These are phyloP conservation scores for Brachyhypopomus occidentalis DNA, from an alignment of 2,113 vertebrate genomes.

Conservation along the genomic window DNA sequence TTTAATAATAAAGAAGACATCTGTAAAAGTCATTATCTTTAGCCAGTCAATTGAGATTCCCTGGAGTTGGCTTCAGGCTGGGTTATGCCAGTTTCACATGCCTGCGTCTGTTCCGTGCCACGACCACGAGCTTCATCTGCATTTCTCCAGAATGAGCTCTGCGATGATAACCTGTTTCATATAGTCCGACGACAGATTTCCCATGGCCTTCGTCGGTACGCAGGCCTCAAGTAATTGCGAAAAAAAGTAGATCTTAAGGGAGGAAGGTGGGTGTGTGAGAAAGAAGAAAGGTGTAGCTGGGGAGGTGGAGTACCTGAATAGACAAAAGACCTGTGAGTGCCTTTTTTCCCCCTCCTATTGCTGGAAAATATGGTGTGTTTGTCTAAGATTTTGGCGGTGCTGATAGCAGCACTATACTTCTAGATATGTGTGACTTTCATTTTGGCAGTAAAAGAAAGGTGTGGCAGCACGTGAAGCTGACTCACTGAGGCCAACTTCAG, in stretches of 20 bases:
- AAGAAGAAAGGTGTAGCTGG: not conserved
- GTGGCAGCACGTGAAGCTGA: no score
- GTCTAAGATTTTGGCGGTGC: not conserved
- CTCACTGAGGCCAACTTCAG: no score
- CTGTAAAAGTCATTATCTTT: not conserved
- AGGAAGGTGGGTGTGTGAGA: not conserved
- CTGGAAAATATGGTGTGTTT: not conserved
- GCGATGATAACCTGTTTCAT: not conserved
- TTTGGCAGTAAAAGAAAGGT: not conserved
- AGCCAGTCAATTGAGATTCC: not conserved
- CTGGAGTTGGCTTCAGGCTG: no score
- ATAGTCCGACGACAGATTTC: not conserved
- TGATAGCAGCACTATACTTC: not conserved
- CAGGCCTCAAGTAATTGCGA: not conserved
- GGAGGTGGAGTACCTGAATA: constrained; percentile 4
- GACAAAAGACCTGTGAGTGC: not conserved
- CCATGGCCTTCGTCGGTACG: not conserved
- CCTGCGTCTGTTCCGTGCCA: not conserved
- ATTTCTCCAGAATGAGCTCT: not conserved
- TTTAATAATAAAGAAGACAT: constrained; percentile 75
- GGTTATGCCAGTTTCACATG: not conserved
- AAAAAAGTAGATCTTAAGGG: no score
- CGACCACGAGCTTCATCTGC: not conserved
- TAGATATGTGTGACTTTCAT: not conserved
- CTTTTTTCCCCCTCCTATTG: no score